Base-by-base conservation (phyloP, 2,113 vertebrate genomes). In the Smithornis capensis region DNA sequence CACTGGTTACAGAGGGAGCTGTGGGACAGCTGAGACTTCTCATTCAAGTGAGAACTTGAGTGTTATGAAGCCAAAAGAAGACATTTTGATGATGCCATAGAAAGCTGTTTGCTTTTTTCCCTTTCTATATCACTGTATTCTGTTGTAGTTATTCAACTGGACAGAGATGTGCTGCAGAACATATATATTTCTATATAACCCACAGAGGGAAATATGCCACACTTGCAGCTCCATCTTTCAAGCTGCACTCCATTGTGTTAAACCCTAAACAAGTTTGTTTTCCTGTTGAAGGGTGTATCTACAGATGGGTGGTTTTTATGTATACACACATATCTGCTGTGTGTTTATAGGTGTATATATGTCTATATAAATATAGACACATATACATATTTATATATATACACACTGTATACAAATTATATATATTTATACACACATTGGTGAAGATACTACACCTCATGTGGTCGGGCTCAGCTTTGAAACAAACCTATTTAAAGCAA, bases 141-240 rank as follows among this genome's bases (percentile, higher is more conserved):
- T 68, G 38, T 53, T 84, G 69, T 49, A 78, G 27, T 60, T 63
- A 59, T 21, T 79, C 52, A 52, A 0, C 21, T 85, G 19, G 14
- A 59, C 50, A 9, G 16, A 47, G 22, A 19, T 50, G 59, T 27
- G 38, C 55, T 77, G n/a, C 52, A 80, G 49, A 69, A 35, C 17
- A 23, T 7, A 5, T 4, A 5, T 35, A 35, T 56, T 23, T 74
- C 22, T 12, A 4, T 15, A 19, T 1, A 4, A 4, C 9, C 7
- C 10, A 2, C 12, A 12, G 3, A 37, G n/a, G n/a, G 4, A 50
- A n/a, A 9, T 53, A 15, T 45, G 37, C 23, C 1, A 1, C 52
- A 29, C n/a, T 64, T 70, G 52, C 60, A 68, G 49, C n/a, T 91
- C 82, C 59, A 12, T 49, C 64, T 65, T 71, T 85, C 21, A 59